Evolutionary conservation across 2,888 invertebrate genomes (phyloP), one percentile per base, ranked within the genome.

Genomic region (Leucophora obtusa): DNA sequence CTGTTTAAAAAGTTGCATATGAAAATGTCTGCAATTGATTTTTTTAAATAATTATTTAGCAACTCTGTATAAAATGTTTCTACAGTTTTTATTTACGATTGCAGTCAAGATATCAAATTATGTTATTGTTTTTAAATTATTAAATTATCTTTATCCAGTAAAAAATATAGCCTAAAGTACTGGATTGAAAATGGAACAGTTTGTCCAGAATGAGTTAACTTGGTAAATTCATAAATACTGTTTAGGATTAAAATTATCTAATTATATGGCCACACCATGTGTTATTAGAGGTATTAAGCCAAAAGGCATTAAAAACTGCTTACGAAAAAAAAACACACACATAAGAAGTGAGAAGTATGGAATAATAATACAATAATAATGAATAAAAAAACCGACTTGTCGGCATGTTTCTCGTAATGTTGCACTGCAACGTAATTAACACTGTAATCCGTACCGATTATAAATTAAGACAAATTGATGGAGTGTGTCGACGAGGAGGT

Each of bases 391-490:
- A 74, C 70, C 75, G 63, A 79, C 71, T 79, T 72, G 75, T 80
- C 79, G 82, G 72, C 75, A 74, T 80, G 79, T 74, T 71, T 74
- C 73, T 74, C 65, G 62, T 70, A 83, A 73, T 81, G 65, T 82
- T 73, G 80, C 80, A 83, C 82, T 79, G 79, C 83, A 79, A 81
- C 71, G 83, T 84, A 85, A 85, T 85, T 85, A 85, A 84, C 84
- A 84, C 84, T 83, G 84, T 85, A 85, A 85, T 85, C 84, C 84
- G 78, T 77, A 83, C 81, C 82, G 84, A 84, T 84, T 84, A 84
- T 84, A 84, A 84, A 84, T 85, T 85, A 85, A 85, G 84, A 82
- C 84, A 83, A 84, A 85, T 83, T 83, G 83, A 83, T 82, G 83
- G 84, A 84, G 84, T 83, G 82, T 82, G 82, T 78, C 83, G 83